Evolutionary conservation across 2,797 vertebrate species (phyloP).

Genomic region (Dermochelys coriacea): DNA sequence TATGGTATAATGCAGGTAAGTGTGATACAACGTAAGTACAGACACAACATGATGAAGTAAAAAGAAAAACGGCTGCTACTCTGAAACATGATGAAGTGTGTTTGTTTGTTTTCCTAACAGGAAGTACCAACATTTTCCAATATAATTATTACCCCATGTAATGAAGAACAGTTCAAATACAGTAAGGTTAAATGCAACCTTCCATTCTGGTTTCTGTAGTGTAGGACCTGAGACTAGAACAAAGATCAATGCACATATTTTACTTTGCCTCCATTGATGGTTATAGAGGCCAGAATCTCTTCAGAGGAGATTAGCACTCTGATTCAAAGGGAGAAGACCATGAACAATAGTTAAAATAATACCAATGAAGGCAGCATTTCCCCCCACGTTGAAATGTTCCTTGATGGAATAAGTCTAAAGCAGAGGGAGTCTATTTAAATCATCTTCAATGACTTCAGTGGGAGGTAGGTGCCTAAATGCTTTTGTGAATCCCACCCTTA

Average conservation of each 20-base stretch:
- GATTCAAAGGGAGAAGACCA: not conserved
- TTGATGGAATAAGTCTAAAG: not conserved
- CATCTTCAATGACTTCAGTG: not conserved
- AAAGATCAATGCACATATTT: not conserved
- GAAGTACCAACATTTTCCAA: not conserved
- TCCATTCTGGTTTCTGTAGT: not conserved
- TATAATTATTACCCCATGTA: not conserved
- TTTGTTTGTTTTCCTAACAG: not conserved
- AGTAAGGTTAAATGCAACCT: not conserved
- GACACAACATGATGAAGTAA: not conserved
- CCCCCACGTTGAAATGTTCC: not conserved
- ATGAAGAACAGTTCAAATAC: not conserved
- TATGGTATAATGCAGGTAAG: not conserved
- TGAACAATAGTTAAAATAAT: not conserved
- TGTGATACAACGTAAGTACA: not conserved
- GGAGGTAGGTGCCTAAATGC: not conserved
- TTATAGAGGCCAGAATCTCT: not conserved
- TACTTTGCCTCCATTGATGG: not conserved
- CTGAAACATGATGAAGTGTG: not conserved
- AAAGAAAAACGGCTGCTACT: no score
- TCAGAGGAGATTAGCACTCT: not conserved
- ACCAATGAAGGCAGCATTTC: not conserved
- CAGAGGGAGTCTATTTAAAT: not conserved
- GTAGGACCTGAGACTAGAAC: not conserved
- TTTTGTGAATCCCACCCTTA: not conserved